phyloP scores from a whole-genome alignment of 2,113 vertebrate species.

The Poecile atricapillus region DNA sequence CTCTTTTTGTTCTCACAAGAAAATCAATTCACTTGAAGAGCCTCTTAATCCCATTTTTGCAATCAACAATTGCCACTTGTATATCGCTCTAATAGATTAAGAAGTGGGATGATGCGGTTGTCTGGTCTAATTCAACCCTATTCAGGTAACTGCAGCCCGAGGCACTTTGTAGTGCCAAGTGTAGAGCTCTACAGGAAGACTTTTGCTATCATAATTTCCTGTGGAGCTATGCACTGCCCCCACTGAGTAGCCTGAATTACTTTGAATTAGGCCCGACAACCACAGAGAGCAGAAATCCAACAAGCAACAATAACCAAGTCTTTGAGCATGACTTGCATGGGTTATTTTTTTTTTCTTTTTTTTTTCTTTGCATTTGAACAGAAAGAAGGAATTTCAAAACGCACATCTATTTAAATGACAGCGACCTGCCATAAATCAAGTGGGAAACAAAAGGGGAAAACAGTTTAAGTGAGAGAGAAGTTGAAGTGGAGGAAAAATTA shows the following conservation, averaged over 20 bases:
- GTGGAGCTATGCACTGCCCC: conserved; percentile 86
- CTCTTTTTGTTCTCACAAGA: conserved; percentile 96
- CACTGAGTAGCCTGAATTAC: conserved; percentile 88
- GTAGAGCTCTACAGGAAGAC: conserved; percentile 94
- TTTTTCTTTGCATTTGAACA: conserved; percentile 60
- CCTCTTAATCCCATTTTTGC: conserved; percentile 99
- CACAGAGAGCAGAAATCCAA: conserved; percentile 95
- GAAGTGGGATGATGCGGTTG: conserved; percentile 97
- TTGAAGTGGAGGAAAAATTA: conserved; percentile 73
- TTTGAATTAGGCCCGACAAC: conserved; percentile 99
- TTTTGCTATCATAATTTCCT: conserved; percentile 99
- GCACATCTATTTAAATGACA: conserved; percentile 79
- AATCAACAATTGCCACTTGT: conserved; percentile 99
- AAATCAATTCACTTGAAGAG: conserved; percentile 99
- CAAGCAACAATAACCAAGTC: conserved; percentile 94
- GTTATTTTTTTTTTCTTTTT: conserved; percentile 65
- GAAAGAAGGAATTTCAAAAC: conserved; percentile 78
- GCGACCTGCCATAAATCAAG: conserved; percentile 81
- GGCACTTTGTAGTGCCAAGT: conserved; percentile 97
- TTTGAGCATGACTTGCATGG: conserved; percentile 90
- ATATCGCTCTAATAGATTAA: conserved; percentile 95
- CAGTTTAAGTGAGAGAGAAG: conserved; percentile 72
- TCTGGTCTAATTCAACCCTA: conserved; percentile 98
- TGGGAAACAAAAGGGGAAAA: conserved; percentile 76
- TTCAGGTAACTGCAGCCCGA: conserved; percentile 89